A percentile compares a stretch with the other conserved stretches of the same genome.
Conservation (phyloP, 2,113 vertebrate genomes). For the Canis aureus region DNA sequence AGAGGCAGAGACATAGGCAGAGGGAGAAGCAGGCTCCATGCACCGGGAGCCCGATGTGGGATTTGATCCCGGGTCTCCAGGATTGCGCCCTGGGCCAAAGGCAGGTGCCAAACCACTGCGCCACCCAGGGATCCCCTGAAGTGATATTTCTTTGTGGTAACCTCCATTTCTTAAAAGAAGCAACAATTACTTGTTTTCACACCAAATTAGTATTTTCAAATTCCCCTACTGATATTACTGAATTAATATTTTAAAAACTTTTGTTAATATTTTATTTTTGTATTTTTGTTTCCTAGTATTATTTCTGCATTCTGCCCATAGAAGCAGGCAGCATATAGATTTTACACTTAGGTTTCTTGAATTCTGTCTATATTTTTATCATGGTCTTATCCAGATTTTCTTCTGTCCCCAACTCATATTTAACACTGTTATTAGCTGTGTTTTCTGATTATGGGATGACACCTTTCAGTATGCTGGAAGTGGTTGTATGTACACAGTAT, state of each 20-base stretch:
- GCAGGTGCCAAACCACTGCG: too few relatives aligned
- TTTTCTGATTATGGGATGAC: constrained; percentile 40
- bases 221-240: neutral
- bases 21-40: too few relatives aligned
- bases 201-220: constrained; percentile 19
- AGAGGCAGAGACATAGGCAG: too few relatives aligned
- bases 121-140: neutral
- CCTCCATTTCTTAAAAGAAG: neutral
- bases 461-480: neutral
- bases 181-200: neutral
- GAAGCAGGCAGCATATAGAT: neutral
- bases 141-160: neutral
- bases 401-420: neutral
- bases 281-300: constrained; percentile 25
- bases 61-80: too few relatives aligned
- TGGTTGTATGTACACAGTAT: neutral
- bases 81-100: too few relatives aligned
- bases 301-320: neutral
- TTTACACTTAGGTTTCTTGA: neutral
- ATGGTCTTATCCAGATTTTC: neutral
- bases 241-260: neutral
- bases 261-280: constrained; percentile 2
- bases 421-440: neutral
- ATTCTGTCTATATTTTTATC: neutral
- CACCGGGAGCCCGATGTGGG: too few relatives aligned